Conservation (phyloP, 2,113 vertebrate genomes). For the Marcusenius ussheri region DNA sequence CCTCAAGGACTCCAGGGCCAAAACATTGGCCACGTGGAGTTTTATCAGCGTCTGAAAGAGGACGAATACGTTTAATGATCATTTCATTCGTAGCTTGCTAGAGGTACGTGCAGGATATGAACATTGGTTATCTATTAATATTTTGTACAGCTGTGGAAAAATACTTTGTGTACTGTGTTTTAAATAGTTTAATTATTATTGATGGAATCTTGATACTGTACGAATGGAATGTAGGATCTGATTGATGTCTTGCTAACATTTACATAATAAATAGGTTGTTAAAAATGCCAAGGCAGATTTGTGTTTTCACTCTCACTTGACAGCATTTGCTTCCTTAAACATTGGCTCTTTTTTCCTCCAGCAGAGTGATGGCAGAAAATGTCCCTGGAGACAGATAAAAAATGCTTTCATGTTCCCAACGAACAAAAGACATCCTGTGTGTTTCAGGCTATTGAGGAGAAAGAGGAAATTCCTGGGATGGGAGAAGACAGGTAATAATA, state of each 20-base stretch:
- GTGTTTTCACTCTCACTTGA: background rate
- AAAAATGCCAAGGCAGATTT: background rate
- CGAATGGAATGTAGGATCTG: background rate
- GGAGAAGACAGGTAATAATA: slow-evolving; percentile 60
- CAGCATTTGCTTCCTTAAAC: background rate
- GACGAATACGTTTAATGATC: background rate
- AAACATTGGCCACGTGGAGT: slow-evolving; percentile 36
- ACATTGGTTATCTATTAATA: background rate
- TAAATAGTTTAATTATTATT: background rate
- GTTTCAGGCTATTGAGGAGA: slow-evolving; percentile 56
- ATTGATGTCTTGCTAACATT: background rate
- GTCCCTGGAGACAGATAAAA: slow-evolving; percentile 56
- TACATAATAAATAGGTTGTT: background rate
- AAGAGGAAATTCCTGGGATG: slow-evolving; percentile 52
- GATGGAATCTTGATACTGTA: background rate
- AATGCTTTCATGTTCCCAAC: slow-evolving; percentile 46
- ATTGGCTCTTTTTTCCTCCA: background rate
- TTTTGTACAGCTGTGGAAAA: background rate
- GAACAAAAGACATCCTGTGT: slow-evolving; percentile 54
- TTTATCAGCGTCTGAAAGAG: background rate
- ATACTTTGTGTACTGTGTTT: background rate
- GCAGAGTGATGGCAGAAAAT: slow-evolving; percentile 56
- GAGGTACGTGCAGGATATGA: background rate
- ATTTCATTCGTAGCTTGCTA: background rate
- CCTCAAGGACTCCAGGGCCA: background rate